Conservation (phyloP, 2,888 invertebrate species). For the Dinocampus coccinellae region DNA sequence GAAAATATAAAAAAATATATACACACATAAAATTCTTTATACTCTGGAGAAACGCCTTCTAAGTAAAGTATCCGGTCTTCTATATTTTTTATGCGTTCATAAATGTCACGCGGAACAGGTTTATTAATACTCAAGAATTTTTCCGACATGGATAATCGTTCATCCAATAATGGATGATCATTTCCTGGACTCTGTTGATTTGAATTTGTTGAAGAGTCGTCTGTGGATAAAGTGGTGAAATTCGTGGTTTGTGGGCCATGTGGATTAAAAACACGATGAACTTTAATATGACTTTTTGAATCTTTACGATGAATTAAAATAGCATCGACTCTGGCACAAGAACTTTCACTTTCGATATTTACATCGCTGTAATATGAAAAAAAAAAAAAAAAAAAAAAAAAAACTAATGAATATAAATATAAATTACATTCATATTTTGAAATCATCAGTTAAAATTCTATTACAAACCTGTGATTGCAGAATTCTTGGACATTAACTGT, state of each 20-base stretch:
- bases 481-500: constrained; percentile 82
- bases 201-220: constrained; percentile 31
- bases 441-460: constrained; percentile 16
- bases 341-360: constrained; percentile 70
- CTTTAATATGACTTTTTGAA: constrained; percentile 85
- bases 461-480: constrained; percentile 69
- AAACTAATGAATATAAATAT: not conserved
- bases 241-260: constrained; percentile 77
- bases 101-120: constrained; percentile 76
- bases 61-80: constrained; percentile 81
- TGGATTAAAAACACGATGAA: constrained; percentile 78
- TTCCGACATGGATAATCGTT: constrained; percentile 78
- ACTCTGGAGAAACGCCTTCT: constrained; percentile 86
- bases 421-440: constrained; percentile 3
- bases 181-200: constrained; percentile 32
- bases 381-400: not conserved
- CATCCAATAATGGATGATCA: constrained; percentile 73
- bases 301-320: constrained; percentile 79
- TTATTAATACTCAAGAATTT: constrained; percentile 72
- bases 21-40: constrained; percentile 78
- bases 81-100: constrained; percentile 78
- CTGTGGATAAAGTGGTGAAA: constrained; percentile 40
- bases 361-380: constrained; percentile 51
- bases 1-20: not conserved
- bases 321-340: constrained; percentile 84